These are phyloP conservation scores for Melierax canorus DNA, from an alignment of 2,113 vertebrate species.

Conservation along the genomic window DNA sequence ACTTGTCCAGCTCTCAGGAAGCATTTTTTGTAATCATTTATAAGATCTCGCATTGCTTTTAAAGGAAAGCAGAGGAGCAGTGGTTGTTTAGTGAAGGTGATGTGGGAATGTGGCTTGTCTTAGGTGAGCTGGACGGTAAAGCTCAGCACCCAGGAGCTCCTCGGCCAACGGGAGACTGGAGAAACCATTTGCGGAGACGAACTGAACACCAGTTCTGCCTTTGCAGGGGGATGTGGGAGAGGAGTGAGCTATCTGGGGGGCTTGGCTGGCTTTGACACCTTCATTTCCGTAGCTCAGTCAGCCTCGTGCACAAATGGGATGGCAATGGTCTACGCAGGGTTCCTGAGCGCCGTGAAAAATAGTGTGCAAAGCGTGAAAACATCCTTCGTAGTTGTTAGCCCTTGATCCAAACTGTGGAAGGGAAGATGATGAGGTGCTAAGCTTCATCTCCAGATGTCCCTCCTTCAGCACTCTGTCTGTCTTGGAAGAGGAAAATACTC, in stretches of 20 bases:
- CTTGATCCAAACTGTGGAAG: neutral
- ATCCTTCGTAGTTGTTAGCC: neutral
- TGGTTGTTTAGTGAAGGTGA: neutral
- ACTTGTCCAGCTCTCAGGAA: neutral
- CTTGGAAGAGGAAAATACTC: neutral
- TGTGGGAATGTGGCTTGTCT: accelerated
- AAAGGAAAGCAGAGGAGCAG: neutral
- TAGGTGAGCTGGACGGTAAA: neutral
- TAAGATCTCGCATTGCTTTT: neutral
- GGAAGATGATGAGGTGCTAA: neutral
- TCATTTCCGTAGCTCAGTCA: accelerated
- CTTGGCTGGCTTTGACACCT: neutral
- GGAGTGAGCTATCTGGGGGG: neutral
- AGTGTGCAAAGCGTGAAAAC: neutral
- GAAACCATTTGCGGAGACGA: neutral
- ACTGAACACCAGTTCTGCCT: neutral
- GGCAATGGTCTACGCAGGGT: neutral
- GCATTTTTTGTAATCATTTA: neutral
- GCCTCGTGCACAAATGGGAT: neutral
- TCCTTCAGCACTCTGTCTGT: neutral
- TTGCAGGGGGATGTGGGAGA: neutral
- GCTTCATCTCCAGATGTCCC: neutral
- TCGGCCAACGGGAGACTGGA: accelerated
- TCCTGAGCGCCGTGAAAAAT: neutral
- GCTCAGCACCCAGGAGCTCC: neutral